Evolutionary conservation across 2,888 invertebrate species (phyloP), one percentile per base, ranked within the genome.

Genomic region (Nephrotoma flavescens): DNA sequence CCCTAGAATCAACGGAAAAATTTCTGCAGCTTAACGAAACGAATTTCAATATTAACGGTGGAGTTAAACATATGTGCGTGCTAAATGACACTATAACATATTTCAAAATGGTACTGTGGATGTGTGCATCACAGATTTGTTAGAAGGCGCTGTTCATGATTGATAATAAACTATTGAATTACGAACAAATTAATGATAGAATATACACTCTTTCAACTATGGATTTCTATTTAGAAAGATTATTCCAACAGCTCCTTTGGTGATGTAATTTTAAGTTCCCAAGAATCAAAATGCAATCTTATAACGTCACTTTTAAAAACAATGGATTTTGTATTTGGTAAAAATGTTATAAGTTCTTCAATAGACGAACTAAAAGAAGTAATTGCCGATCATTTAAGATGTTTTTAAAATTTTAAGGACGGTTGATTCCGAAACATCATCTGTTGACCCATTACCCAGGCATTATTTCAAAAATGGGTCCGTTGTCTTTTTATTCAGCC

Each of bases 141-240:
- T 87, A 9, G 88, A 88, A 87, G 88, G 88, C 7, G 84, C 87
- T 52, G 87, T 86, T 3, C 86, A 52, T 87, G 3, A 86, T 87
- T 6, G 52, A 86, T 12, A 9, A 71, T 41, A 87, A 87, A 86
- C 57, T 87, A 9, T 11, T 83, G 12, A 87, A 44, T 42, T 87
- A 44, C 15, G 83, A 87, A 15, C 83, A 87, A 83, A 87, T 87
- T 71, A 87, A 87, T 86, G 86, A 86, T 41, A 86, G 87, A 57
- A 87, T 87, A 87, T 87, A 41, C 87, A 86, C 71, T 86, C 87
- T 6, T 87, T 88, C 44, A 87, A 86, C 85, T 88, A 86, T 41
- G 86, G 87, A 41, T 85, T 44, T 57, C 7, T 86, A 11, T 85
- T 44, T 84, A 47, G 86, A 44, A 86, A 88, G 85, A 42, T 7